These are phyloP conservation scores for Micromys minutus DNA, from an alignment of 2,113 vertebrate species.

Conservation along the genomic window DNA sequence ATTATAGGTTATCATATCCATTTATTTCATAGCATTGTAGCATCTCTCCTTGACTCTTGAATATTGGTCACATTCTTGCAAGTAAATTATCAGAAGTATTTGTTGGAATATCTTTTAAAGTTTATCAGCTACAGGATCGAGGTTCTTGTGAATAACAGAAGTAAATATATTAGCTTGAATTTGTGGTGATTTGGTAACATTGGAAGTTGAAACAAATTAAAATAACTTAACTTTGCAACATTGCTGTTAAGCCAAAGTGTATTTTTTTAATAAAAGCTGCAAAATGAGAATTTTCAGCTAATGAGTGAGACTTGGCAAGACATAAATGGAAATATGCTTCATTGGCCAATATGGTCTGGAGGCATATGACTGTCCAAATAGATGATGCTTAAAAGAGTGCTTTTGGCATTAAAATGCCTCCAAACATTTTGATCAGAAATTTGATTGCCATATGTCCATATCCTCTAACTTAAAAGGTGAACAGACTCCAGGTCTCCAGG, in stretches of 20 bases:
- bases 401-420: slow-evolving; percentile 73
- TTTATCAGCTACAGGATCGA: slow-evolving; percentile 5
- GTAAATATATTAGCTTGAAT: slow-evolving; percentile 43
- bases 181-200: slow-evolving; percentile 18
- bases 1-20: background rate
- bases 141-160: background rate
- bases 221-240: slow-evolving; percentile 70
- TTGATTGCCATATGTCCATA: slow-evolving; percentile 81
- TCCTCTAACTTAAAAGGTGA: slow-evolving; percentile 50
- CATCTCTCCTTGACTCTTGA: background rate
- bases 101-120: slow-evolving; percentile 34
- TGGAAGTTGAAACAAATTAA: slow-evolving; percentile 52
- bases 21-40: background rate
- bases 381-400: slow-evolving; percentile 71
- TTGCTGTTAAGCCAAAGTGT: slow-evolving; percentile 41
- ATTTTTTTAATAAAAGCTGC: slow-evolving; percentile 69
- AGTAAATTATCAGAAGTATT: slow-evolving; percentile 1
- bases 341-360: slow-evolving; percentile 74
- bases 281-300: slow-evolving; percentile 78
- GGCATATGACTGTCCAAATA: slow-evolving; percentile 77
- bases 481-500: slow-evolving; percentile 42
- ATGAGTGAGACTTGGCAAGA: slow-evolving; percentile 79
- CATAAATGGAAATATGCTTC: slow-evolving; percentile 78
- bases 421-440: slow-evolving; percentile 81
- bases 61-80: slow-evolving; percentile 8